Base-by-base conservation (phyloP, 2,113 vertebrate species). In the Cettia cetti region DNA sequence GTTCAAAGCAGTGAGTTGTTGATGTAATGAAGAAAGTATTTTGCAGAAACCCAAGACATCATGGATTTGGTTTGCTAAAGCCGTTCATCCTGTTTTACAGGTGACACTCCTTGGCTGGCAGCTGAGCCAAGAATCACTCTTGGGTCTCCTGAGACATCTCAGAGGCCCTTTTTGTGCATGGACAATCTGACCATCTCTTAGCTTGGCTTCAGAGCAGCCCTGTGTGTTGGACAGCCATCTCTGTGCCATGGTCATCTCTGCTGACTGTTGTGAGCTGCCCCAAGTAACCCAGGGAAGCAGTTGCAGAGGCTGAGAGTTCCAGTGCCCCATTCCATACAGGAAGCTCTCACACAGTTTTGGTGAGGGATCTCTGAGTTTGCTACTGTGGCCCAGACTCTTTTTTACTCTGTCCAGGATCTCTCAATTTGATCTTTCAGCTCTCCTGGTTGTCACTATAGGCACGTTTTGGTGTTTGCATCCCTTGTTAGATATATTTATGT, bases 11-110 rank as follows among this genome's bases (percentile, higher is more conserved):
- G 31, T 9, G 65, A 75, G 45, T 35, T 64, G 72, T 75, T 89
- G 95, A 89, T 68, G 53, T 95, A n/a, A 95, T 61, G 74, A 52
- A 81, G 65, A 89, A 95, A 39, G 45, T 69, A 82, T 95, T 92
- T 89, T 84, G 71, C 75, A 87, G 84, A 74, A 91, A 70, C 59
- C 61, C 37, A 52, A 65, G 70, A 42, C 72, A 57, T 70, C 21
- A 82, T 66, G 72, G 26, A 24, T 85, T 87, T 40, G 18, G 31
- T 66, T 74, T 47, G 59, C 57, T 89, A 0, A 66, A 91, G 91
- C 71, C 0, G 13, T 40, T 89, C 65, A 28, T 85, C 91, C 86
- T 42, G 81, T 95, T 95, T n/a, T 87, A 30, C 81, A 42, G 83
- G 49, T 87, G 81, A 71, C 49, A n/a, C 2, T 86, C 2, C 57